These are phyloP conservation scores for Acanthurus lineatus DNA, from an alignment of 2,797 vertebrate species.

Conservation along the genomic window DNA sequence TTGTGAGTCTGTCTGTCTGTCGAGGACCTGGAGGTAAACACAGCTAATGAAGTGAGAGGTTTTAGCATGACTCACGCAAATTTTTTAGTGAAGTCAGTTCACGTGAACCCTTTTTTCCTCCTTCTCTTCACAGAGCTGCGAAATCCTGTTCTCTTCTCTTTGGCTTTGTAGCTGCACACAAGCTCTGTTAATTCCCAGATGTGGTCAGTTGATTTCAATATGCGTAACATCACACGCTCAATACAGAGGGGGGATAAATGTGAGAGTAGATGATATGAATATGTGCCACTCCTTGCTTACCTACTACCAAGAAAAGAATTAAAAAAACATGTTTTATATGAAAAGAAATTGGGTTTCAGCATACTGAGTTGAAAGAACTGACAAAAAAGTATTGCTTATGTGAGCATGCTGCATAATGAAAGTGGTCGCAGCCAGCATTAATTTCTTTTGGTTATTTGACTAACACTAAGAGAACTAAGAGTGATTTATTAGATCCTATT, in stretches of 20 bases:
- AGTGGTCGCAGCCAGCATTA: slow-evolving; percentile 34
- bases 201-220: slow-evolving; percentile 38
- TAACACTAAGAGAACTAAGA: slow-evolving; percentile 14
- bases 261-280: slow-evolving; percentile 14
- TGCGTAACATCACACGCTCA: slow-evolving; percentile 26
- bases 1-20: slow-evolving; percentile 58
- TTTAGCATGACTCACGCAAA: slow-evolving; percentile 69
- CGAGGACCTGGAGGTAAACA: slow-evolving; percentile 66
- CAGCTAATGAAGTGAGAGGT: slow-evolving; percentile 69
- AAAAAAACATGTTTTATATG: slow-evolving; percentile 10
- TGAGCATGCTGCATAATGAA: slow-evolving; percentile 50
- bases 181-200: slow-evolving; percentile 34
- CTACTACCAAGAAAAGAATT: slow-evolving; percentile 4
- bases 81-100: slow-evolving; percentile 63
- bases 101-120: slow-evolving; percentile 52
- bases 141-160: slow-evolving; percentile 48
- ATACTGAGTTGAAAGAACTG: slow-evolving; percentile 18
- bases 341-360: slow-evolving; percentile 33
- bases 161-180: slow-evolving; percentile 36
- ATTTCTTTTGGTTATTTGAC: slow-evolving; percentile 64
- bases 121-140: slow-evolving; percentile 57
- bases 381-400: slow-evolving; percentile 33
- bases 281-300: slow-evolving; percentile 27
- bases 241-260: slow-evolving; percentile 12
- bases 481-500: slow-evolving; percentile 58